phyloP scores from a whole-genome alignment of 2,888 invertebrate genomes.

The Torymus auratus region DNA sequence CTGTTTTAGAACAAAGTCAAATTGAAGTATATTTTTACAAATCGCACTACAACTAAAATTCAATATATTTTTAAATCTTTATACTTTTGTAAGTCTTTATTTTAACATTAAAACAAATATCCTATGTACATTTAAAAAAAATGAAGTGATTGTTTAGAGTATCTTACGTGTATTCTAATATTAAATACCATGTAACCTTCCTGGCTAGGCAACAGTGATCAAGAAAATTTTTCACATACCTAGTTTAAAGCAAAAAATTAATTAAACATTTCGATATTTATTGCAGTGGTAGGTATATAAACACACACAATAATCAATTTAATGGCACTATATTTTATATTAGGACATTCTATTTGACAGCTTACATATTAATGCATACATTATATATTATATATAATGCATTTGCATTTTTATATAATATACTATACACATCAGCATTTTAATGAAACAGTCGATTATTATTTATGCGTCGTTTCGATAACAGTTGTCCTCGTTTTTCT shows the following conservation, averaged over 20 bases:
- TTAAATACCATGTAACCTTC: no score
- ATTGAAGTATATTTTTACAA: no score
- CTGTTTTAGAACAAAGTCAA: no score
- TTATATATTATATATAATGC: constrained; percentile 67
- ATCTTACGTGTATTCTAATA: no score
- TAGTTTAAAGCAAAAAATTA: background rate
- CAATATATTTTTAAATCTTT: no score
- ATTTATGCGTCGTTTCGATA: constrained; percentile 62
- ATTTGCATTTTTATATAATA: constrained; percentile 64
- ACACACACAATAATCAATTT: constrained; percentile 65
- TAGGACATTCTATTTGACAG: constrained; percentile 74
- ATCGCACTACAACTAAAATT: no score
- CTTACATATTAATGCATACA: constrained; percentile 71
- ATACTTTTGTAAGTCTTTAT: no score
- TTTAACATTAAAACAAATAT: no score
- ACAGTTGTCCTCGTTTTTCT: constrained; percentile 56
- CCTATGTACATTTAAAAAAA: no score
- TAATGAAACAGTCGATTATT: constrained; percentile 70
- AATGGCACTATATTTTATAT: constrained; percentile 74
- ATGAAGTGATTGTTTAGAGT: no score
- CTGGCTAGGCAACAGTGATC: no score
- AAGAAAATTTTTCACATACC: no score
- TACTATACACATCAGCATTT: constrained; percentile 68
- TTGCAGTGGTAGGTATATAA: constrained; percentile 1
- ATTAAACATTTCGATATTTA: background rate